phyloP scores from a whole-genome alignment of 2,888 invertebrate genomes.

The Agrochola litura region DNA sequence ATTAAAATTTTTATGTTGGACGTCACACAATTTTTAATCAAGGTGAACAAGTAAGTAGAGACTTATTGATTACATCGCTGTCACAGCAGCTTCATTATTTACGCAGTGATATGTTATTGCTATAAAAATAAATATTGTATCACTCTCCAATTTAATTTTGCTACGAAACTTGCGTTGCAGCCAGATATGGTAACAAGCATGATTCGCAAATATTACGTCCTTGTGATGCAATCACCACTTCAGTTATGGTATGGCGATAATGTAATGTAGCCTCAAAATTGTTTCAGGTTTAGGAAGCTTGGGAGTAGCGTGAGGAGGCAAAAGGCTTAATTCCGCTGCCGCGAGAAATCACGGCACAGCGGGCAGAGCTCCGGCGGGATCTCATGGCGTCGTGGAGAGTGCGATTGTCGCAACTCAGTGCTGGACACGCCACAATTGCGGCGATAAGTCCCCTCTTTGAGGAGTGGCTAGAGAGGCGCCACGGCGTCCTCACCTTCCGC shows the following conservation, averaged over 20 bases:
- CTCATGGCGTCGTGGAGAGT: too few species aligned
- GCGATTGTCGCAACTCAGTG: too few species aligned
- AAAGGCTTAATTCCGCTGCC: too few species aligned
- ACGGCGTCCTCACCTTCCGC: too few species aligned
- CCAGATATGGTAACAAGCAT: neutral
- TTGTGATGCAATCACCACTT: neutral
- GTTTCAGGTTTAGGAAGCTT: neutral
- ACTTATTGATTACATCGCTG: constrained; percentile 27
- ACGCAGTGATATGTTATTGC: constrained; percentile 28
- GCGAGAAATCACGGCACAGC: too few species aligned
- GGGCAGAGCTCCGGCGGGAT: too few species aligned
- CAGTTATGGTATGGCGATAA: neutral
- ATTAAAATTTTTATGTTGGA: neutral
- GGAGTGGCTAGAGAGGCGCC: too few species aligned
- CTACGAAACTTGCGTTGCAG: neutral
- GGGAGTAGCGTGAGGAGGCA: too few species aligned
- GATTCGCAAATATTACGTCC: neutral
- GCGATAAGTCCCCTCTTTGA: too few species aligned
- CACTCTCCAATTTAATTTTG: constrained; percentile 18
- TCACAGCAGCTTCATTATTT: constrained; percentile 22
- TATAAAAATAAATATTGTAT: constrained; percentile 44
- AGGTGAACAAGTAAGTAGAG: constrained; percentile 21
- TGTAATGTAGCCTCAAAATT: neutral
- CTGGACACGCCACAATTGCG: too few species aligned
- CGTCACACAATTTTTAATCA: constrained; percentile 13